Percentiles rank a stretch among this genome's conserved stretches.
phyloP scores from a whole-genome alignment of 2,888 invertebrate genomes.

The Noctuana brunneofusca region DNA sequence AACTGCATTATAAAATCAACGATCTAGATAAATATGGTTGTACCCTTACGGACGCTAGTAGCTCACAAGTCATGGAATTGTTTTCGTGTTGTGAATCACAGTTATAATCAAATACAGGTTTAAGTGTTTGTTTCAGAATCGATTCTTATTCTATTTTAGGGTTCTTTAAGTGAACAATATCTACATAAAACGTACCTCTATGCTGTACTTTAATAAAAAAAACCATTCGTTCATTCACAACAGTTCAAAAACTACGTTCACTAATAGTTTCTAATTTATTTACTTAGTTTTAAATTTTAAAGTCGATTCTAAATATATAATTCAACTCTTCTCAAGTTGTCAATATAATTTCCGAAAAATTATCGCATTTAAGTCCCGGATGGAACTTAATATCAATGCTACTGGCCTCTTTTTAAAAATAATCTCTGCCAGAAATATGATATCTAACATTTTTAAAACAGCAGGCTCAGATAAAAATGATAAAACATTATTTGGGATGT shows the following conservation, averaged over 20 bases:
- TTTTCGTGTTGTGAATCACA: conserved; percentile 24
- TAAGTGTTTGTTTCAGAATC: neutral
- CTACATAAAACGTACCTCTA: too few relatives aligned
- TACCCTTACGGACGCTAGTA: conserved; percentile 4
- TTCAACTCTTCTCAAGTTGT: too few relatives aligned
- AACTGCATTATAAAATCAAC: too few relatives aligned
- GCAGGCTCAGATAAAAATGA: conserved; percentile 4
- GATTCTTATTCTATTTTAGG: neutral
- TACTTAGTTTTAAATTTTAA: too few relatives aligned
- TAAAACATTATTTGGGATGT: neutral
- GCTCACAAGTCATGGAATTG: conserved; percentile 22
- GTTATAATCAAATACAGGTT: neutral
- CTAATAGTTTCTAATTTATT: too few relatives aligned
- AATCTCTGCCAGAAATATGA: conserved; percentile 1
- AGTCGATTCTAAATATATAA: too few relatives aligned
- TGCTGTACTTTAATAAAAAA: neutral
- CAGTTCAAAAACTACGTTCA: too few relatives aligned
- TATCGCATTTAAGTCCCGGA: neutral
- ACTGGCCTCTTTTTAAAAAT: conserved; percentile 7
- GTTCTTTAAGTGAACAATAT: neutral
- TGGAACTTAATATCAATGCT: neutral
- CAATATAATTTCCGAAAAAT: too few relatives aligned
- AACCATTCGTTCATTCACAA: neutral
- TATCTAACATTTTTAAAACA: conserved; percentile 6
- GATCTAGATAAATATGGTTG: neutral